These are phyloP conservation scores for Tauraco hartlaubi DNA, from an alignment of 2,797 vertebrate genomes.

Conservation along the genomic window DNA sequence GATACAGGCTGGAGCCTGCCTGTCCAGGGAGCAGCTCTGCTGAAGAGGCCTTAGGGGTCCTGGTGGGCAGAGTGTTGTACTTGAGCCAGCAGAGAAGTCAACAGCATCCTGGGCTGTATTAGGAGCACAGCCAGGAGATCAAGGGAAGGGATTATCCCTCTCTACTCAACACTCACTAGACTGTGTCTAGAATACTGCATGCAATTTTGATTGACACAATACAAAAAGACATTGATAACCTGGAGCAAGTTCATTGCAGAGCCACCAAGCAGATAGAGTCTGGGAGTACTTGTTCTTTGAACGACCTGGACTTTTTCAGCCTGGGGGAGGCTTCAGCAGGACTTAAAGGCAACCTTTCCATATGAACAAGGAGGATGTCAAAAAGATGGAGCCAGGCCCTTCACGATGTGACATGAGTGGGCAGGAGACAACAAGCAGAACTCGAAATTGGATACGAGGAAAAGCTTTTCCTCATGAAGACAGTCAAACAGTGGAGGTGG, in stretches of 20 bases:
- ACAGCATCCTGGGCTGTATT: background rate
- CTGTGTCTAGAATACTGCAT: background rate
- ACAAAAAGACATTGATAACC: background rate
- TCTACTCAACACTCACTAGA: background rate
- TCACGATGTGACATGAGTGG: background rate
- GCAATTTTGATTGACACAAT: background rate
- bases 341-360: background rate
- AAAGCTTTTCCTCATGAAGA: background rate
- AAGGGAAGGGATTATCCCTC: background rate
- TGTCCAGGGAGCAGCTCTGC: background rate
- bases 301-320: background rate
- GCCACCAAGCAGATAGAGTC: background rate
- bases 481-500: background rate
- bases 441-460: background rate
- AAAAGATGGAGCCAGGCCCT: background rate
- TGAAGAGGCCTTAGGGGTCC: rapidly evolving
- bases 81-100: background rate
- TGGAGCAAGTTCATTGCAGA: background rate
- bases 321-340: background rate
- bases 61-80: background rate
- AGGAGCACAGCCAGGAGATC: too few relatives aligned
- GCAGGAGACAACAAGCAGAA: background rate
- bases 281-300: background rate
- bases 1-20: background rate
- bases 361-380: background rate